Evolutionary conservation across 2,113 vertebrate species (phyloP).

Genomic region (Rostratula benghalensis): DNA sequence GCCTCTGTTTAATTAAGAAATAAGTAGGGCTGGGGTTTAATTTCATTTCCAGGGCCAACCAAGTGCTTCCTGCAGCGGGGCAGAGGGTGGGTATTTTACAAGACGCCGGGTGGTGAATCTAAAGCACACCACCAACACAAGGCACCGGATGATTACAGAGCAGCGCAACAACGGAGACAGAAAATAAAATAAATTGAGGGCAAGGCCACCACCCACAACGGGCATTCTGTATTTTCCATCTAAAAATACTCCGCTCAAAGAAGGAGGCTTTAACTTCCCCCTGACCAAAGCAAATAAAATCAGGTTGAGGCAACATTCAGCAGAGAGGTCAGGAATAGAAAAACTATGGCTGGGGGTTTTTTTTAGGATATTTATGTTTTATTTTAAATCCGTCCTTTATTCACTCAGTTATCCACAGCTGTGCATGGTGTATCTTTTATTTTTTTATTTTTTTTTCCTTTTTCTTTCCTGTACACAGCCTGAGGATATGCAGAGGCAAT

Average conservation of each 20-base stretch:
- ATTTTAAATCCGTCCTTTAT: not conserved
- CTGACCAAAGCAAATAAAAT: not conserved
- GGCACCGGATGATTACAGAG: not conserved
- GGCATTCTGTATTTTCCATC: not conserved
- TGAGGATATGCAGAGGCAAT: not conserved
- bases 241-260: not conserved
- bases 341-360: rapidly evolving
- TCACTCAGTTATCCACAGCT: not conserved
- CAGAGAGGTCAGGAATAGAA: not conserved
- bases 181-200: constrained; percentile 14
- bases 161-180: not conserved
- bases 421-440: not conserved
- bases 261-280: not conserved
- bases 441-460: not conserved
- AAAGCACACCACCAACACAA: not conserved
- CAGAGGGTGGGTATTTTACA: not conserved
- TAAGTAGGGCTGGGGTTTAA: not conserved
- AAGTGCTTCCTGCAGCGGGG: not conserved
- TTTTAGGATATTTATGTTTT: not conserved
- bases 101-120: not conserved
- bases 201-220: not conserved
- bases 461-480: not conserved
- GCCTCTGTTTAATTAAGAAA: not conserved
- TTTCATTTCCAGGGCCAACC: not conserved
- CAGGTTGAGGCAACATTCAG: not conserved